Percentiles rank a stretch among this genome's conserved stretches.
Conservation (phyloP, 35 echinoderm and acorn worm genomes). For the Apostichopus japonicus region DNA sequence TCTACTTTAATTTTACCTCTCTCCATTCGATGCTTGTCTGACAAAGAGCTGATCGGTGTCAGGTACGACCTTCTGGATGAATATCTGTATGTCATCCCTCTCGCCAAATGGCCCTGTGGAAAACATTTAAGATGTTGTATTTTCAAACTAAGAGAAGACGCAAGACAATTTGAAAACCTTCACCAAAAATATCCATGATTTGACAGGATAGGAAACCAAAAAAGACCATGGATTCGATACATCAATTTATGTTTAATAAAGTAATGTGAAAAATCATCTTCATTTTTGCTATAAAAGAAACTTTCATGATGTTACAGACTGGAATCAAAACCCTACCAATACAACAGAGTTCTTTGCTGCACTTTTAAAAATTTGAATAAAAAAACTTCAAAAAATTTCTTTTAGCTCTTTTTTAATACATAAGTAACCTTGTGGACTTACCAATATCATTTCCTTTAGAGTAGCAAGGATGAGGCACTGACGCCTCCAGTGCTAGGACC, state of each 20-base stretch:
- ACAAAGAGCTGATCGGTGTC: slow-evolving; percentile 97
- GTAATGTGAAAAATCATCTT: no score
- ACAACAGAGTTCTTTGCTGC: no score
- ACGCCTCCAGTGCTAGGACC: slow-evolving; percentile 83
- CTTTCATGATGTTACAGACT: no score
- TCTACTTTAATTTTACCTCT: slow-evolving; percentile 60
- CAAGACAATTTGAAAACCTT: background rate
- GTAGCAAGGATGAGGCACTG: slow-evolving; percentile 78
- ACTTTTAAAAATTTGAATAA: no score
- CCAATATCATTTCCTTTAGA: slow-evolving; percentile 92
- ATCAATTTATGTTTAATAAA: no score
- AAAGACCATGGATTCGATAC: background rate
- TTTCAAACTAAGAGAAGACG: no score
- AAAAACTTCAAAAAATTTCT: no score
- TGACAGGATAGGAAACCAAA: background rate
- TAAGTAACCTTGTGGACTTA: slow-evolving; percentile 16
- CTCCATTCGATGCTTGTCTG: slow-evolving; percentile 91
- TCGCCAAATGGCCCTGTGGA: slow-evolving; percentile 93
- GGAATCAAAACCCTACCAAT: no score
- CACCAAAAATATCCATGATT: background rate
- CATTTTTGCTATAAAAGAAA: no score
- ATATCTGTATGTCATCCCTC: slow-evolving; percentile 93
- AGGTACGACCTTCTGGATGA: slow-evolving; percentile 97
- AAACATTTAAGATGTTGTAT: no score
- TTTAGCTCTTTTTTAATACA: no score